Evolutionary conservation across 1,140 invertebrate genomes (phyloP).

Genomic region (Procambarus virginalis): DNA sequence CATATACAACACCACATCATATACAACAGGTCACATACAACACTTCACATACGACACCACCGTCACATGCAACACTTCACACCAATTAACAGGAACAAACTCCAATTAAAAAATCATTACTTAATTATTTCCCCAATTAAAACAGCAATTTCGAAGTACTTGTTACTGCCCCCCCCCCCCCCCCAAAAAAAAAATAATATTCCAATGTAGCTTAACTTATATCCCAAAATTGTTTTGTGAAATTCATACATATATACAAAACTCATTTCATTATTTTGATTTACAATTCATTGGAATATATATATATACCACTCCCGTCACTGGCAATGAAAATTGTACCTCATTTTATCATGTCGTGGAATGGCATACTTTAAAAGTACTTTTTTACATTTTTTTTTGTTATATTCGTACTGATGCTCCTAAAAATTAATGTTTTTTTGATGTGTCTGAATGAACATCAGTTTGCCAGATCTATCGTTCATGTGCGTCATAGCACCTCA

Average conservation of each 20-base stretch:
- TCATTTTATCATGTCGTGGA: not conserved
- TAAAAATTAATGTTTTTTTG: not conserved
- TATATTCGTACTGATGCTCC: not conserved
- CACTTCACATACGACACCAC: too few species aligned
- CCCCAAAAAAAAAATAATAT: not conserved
- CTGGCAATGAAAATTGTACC: not conserved
- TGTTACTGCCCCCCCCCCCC: too few species aligned
- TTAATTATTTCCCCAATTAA: not conserved
- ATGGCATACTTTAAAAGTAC: not conserved
- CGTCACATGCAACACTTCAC: too few species aligned
- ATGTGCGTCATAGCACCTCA: not conserved
- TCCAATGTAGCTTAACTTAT: not conserved
- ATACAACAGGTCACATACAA: too few species aligned
- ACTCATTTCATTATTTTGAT: not conserved
- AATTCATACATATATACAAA: not conserved
- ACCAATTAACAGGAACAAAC: too few species aligned
- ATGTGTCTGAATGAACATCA: not conserved
- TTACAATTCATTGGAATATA: not conserved
- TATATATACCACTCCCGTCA: too few species aligned
- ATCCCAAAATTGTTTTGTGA: not conserved
- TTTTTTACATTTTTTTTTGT: not conserved
- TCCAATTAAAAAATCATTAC: not conserved
- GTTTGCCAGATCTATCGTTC: too few species aligned
- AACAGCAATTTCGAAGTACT: too few species aligned
- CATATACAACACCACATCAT: too few species aligned